phyloP scores from a whole-genome alignment of 37 sponge, comb jelly and placozoan genomes.

The Beroe forskalii region DNA sequence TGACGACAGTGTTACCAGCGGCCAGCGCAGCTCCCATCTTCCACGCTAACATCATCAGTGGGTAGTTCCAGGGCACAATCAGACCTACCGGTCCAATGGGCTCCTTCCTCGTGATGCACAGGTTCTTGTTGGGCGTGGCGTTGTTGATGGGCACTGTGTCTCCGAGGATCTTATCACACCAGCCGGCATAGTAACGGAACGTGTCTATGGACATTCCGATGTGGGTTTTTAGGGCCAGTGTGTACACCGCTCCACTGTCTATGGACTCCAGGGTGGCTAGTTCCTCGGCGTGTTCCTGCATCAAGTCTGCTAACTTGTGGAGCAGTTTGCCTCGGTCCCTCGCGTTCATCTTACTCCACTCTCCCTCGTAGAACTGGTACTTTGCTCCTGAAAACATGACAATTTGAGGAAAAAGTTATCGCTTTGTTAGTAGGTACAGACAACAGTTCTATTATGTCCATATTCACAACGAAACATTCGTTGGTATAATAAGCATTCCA shows the following conservation, averaged over 20 bases:
- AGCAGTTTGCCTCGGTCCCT: constrained; percentile 84
- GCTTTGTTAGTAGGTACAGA: no score
- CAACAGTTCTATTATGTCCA: no score
- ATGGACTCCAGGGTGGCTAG: constrained; percentile 86
- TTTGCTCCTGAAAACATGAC: constrained; percentile 67
- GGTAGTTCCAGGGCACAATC: constrained; percentile 95
- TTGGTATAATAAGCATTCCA: no score
- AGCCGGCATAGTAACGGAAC: constrained; percentile 93
- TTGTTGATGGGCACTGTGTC: constrained; percentile 87
- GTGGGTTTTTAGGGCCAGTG: constrained; percentile 92
- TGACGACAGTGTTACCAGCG: constrained; percentile 89
- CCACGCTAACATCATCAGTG: constrained; percentile 94
- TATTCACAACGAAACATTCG: no score
- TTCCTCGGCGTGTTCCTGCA: constrained; percentile 91
- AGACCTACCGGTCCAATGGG: constrained; percentile 92
- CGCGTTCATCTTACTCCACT: constrained; percentile 93
- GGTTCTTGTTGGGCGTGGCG: constrained; percentile 87
- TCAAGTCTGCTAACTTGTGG: constrained; percentile 88
- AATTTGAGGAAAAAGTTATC: no score
- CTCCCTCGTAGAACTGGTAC: constrained; percentile 81
- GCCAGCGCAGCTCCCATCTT: constrained; percentile 89
- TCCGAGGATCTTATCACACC: constrained; percentile 96
- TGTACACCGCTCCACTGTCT: constrained; percentile 94
- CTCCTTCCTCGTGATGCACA: constrained; percentile 79
- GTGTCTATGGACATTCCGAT: constrained; percentile 93